Conservation (phyloP, 2,888 invertebrate genomes). For the Lepidochitona cinerea region DNA sequence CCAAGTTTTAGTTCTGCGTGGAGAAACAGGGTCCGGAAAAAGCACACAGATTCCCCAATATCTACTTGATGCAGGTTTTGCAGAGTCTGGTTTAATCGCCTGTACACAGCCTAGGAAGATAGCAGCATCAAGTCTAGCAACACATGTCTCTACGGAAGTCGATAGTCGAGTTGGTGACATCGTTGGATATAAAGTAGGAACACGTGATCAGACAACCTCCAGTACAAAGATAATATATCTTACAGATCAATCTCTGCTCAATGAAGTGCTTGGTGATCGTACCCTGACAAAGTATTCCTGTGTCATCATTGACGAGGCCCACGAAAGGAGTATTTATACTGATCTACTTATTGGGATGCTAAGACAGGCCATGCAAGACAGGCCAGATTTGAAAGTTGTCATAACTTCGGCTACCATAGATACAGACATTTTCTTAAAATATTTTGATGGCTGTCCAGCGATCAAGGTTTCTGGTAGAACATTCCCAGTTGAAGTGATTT, state of each 20-base stretch:
- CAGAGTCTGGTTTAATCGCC: conserved; percentile 49
- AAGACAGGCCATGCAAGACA: conserved; percentile 46
- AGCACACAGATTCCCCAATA: conserved; percentile 70
- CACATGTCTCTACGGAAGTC: conserved; percentile 66
- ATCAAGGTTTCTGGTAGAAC: conserved; percentile 63
- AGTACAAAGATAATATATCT: conserved; percentile 62
- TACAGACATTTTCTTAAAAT: conserved; percentile 59
- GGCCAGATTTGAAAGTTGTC: conserved; percentile 63
- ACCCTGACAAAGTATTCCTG: conserved; percentile 43
- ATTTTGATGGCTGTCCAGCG: conserved; percentile 58
- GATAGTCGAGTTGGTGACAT: conserved; percentile 50
- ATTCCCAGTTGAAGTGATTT: conserved; percentile 67
- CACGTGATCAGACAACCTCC: conserved; percentile 35
- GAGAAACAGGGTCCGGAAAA: conserved; percentile 71
- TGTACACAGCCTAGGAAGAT: conserved; percentile 71
- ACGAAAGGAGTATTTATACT: conserved; percentile 68
- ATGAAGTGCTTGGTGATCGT: conserved; percentile 60
- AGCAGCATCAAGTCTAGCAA: conserved; percentile 67
- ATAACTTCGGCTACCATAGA: conserved; percentile 71
- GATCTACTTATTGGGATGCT: conserved; percentile 69
- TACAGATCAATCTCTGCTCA: conserved; percentile 68
- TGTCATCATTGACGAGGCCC: conserved; percentile 70
- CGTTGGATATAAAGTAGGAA: conserved; percentile 65
- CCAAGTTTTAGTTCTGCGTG: conserved; percentile 63
- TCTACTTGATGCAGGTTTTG: conserved; percentile 54